Evolutionary conservation across 2,888 invertebrate genomes (phyloP).

Genomic region (Pimpla rufipes): DNA sequence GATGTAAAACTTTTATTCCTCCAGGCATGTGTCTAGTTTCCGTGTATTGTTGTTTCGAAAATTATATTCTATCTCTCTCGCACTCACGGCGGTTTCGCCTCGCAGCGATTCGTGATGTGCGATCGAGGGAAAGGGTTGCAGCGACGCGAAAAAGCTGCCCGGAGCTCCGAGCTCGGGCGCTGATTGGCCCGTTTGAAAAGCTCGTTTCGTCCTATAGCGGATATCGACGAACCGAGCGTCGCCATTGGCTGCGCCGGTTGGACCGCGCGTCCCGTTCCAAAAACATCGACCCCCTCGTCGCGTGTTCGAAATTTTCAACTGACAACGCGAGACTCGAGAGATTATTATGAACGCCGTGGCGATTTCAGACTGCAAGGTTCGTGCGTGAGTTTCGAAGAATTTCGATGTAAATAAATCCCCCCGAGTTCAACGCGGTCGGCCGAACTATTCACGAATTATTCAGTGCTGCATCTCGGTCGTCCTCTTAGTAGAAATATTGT

Average conservation of each 20-base stretch:
- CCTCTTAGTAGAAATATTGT: neutral
- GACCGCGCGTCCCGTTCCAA: neutral
- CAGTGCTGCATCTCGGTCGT: neutral
- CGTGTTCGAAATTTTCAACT: constrained; percentile 26
- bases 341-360: constrained; percentile 14
- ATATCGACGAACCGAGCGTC: constrained; percentile 15
- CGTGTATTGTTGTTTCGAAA: too few species aligned
- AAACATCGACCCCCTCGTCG: neutral
- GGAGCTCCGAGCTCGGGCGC: neutral
- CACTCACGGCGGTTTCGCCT: neutral
- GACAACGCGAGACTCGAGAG: constrained; percentile 17
- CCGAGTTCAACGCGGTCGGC: neutral
- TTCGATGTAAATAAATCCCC: neutral
- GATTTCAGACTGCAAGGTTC: constrained; percentile 21
- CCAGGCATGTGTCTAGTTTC: too few species aligned
- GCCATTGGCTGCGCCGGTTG: constrained; percentile 2
- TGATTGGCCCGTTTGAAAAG: constrained; percentile 47
- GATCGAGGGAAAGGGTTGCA: constrained; percentile 14
- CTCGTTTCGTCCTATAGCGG: constrained; percentile 33
- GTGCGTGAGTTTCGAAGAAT: constrained; percentile 4
- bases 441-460: neutral
- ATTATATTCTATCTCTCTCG: too few species aligned
- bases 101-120: neutral
- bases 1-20: too few species aligned
- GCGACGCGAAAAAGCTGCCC: constrained; percentile 18